Evolutionary conservation across 2,797 vertebrate species (phyloP).

Genomic region (Pterois miles): DNA sequence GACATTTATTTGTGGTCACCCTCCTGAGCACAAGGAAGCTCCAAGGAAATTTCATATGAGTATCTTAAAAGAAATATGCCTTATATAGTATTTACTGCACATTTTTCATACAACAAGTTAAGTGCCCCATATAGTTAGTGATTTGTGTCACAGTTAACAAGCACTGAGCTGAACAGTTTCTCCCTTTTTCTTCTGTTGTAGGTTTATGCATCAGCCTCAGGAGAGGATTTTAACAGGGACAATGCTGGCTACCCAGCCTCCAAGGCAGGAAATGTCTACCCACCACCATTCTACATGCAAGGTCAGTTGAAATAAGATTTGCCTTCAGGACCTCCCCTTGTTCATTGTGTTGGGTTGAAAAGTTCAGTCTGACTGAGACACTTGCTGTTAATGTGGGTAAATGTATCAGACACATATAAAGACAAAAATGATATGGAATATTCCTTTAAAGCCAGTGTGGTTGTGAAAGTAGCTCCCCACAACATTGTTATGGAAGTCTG

Average conservation of each 20-base stretch:
- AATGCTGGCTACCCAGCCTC: slow-evolving; percentile 85
- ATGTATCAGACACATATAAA: background rate
- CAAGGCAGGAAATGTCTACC: slow-evolving; percentile 90
- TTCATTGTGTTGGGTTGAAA: slow-evolving; percentile 35
- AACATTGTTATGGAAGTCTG: background rate
- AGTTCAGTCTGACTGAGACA: slow-evolving; percentile 21
- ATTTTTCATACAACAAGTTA: background rate
- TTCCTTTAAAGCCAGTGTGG: background rate
- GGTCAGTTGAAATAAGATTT: slow-evolving; percentile 77
- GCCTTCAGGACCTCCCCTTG: background rate
- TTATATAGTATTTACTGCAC: background rate
- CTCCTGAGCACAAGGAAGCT: background rate
- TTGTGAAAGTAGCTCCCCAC: background rate
- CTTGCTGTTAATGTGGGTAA: background rate
- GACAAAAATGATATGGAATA: background rate
- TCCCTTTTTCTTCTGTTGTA: slow-evolving; percentile 27
- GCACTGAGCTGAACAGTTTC: background rate
- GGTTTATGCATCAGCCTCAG: slow-evolving; percentile 84
- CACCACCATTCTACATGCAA: slow-evolving; percentile 91
- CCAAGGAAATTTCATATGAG: background rate
- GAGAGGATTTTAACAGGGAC: slow-evolving; percentile 92
- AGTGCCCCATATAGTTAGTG: background rate
- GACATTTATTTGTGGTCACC: background rate
- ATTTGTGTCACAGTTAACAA: slow-evolving; percentile 1
- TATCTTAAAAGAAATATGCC: background rate